phyloP scores from a whole-genome alignment of 1,140 invertebrate species.

The Galleria mellonella region DNA sequence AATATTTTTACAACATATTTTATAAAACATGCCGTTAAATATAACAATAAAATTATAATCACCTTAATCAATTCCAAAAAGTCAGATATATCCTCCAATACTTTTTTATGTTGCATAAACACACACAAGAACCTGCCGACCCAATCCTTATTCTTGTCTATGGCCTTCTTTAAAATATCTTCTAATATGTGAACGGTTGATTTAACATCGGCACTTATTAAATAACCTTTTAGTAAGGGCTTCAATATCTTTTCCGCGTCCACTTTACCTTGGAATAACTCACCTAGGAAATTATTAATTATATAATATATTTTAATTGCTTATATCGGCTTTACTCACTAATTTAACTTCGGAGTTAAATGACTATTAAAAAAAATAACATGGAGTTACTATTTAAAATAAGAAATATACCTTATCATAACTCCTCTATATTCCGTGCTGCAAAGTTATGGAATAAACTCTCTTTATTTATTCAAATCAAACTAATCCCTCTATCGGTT shows the following conservation, averaged over 20 bases:
- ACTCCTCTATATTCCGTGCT: no score
- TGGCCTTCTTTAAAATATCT: slow-evolving; percentile 35
- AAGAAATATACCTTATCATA: no score
- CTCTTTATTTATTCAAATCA: no score
- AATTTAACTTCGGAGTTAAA: no score
- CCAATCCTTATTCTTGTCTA: slow-evolving; percentile 54
- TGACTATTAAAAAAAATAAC: no score
- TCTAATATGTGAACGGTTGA: slow-evolving; percentile 47
- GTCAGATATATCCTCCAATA: slow-evolving; percentile 38
- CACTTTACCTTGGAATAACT: slow-evolving; percentile 51
- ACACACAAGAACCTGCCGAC: slow-evolving; percentile 46
- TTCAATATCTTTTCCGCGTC: slow-evolving; percentile 45
- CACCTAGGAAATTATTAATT: slow-evolving; percentile 30
- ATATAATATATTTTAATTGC: no score
- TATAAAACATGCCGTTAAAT: neutral
- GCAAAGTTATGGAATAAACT: no score
- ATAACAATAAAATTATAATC: neutral
- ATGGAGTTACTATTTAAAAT: no score
- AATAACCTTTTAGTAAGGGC: slow-evolving; percentile 44
- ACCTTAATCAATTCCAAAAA: slow-evolving; percentile 40
- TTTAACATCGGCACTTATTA: slow-evolving; percentile 35
- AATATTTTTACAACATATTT: neutral
- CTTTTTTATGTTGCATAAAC: slow-evolving; percentile 39
- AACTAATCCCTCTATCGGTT: no score
- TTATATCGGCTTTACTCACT: no score